phyloP scores from a whole-genome alignment of 2,797 vertebrate species.

The Garrulus glandarius region DNA sequence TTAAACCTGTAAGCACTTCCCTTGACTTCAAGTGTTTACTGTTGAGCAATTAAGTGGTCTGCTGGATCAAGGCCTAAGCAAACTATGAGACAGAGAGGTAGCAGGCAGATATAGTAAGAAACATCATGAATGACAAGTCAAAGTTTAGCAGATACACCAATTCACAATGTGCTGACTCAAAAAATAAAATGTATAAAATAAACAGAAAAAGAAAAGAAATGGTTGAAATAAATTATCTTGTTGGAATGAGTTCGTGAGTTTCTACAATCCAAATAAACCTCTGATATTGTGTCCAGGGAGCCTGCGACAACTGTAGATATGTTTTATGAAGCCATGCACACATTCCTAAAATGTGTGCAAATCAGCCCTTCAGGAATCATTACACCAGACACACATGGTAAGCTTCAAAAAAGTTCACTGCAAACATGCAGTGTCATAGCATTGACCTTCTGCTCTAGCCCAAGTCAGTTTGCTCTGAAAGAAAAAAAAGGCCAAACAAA shows the following conservation, averaged over 20 bases:
- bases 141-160: background rate
- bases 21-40: background rate
- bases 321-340: background rate
- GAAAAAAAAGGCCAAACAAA: background rate
- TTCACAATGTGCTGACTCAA: background rate
- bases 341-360: background rate
- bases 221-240: background rate
- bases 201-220: background rate
- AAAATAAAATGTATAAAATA: background rate
- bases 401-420: background rate
- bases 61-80: background rate
- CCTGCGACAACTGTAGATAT: background rate
- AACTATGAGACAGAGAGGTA: background rate
- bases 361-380: background rate
- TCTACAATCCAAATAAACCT: background rate
- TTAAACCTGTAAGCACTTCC: background rate
- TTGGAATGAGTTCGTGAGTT: background rate
- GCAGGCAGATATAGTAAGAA: background rate
- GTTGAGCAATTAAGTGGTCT: background rate
- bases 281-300: background rate
- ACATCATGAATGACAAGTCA: background rate
- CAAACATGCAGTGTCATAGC: rapidly evolving
- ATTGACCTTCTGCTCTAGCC: background rate
- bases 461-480: background rate
- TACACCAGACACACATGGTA: background rate